Evolutionary conservation across 2,888 invertebrate genomes (phyloP).

Genomic region (Poecilus cupreus): DNA sequence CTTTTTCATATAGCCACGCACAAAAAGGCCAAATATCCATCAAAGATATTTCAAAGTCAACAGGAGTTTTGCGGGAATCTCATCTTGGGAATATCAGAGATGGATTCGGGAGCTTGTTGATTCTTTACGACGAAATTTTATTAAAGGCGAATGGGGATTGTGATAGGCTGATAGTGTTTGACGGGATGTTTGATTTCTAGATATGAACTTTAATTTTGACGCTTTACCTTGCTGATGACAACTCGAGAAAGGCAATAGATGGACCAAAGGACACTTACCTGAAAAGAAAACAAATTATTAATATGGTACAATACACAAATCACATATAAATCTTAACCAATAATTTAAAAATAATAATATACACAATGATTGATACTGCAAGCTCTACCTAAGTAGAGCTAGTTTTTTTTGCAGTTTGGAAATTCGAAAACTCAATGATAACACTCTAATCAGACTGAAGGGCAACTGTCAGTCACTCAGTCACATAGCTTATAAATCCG

Average conservation of each 20-base stretch:
- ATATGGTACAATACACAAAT: neutral
- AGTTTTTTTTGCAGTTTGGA: no score
- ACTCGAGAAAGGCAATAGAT: neutral
- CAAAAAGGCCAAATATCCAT: slow-evolving; percentile 55
- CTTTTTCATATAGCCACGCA: slow-evolving; percentile 41
- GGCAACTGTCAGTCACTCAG: no score
- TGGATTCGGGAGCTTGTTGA: neutral
- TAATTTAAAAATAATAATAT: no score
- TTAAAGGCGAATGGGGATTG: neutral
- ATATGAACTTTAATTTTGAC: neutral
- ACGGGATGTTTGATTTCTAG: neutral
- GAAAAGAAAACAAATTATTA: slow-evolving; percentile 29
- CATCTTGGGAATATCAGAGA: slow-evolving; percentile 8
- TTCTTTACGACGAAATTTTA: neutral
- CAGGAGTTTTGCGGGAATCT: slow-evolving; percentile 42
- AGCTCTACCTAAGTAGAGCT: no score
- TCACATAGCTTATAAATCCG: no score
- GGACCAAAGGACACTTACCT: slow-evolving; percentile 17
- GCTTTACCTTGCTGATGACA: neutral
- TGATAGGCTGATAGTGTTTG: neutral
- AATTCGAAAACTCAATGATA: no score
- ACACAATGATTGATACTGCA: no score
- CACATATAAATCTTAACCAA: no score
- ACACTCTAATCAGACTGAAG: no score
- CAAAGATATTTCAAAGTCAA: slow-evolving; percentile 55